A percentile compares a stretch with the other conserved stretches of the same genome.
Evolutionary conservation across 2,113 vertebrate species (phyloP).

Genomic region (Urocitellus parryii): DNA sequence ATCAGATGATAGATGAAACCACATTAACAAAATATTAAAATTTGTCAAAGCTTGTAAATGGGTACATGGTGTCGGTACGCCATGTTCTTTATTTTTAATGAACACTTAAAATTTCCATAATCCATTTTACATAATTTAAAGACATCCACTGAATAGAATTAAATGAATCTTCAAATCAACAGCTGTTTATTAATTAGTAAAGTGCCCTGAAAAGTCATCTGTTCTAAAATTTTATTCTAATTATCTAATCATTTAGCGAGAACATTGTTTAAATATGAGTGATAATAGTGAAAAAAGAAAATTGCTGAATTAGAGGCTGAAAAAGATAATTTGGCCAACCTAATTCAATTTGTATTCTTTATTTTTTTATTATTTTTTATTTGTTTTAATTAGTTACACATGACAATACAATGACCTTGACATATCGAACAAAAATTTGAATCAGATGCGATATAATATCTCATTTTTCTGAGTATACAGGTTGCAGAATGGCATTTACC

Average conservation of each 20-base stretch:
- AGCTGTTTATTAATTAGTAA: background rate
- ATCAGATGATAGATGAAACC: background rate
- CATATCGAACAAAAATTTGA: too few relatives aligned
- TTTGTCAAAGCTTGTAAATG: too few relatives aligned
- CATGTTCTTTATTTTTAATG: too few relatives aligned
- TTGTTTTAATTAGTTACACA: too few relatives aligned
- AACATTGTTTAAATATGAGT: background rate
- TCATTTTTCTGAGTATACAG: too few relatives aligned
- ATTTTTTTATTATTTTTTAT: too few relatives aligned
- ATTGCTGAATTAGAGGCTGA: background rate
- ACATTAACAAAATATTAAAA: background rate
- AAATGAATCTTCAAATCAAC: background rate
- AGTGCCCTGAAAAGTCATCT: background rate
- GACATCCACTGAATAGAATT: background rate
- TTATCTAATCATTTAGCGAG: background rate
- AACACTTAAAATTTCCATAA: background rate
- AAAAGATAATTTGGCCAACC: background rate
- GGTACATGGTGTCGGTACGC: fast-evolving
- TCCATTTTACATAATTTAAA: background rate
- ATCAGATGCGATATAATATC: too few relatives aligned
- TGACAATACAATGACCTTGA: too few relatives aligned
- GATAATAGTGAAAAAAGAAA: background rate
- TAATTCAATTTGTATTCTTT: background rate
- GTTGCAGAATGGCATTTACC: too few relatives aligned
- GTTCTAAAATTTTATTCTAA: background rate